Conservation (phyloP, 2,888 invertebrate genomes). For the Nasonia oneida region DNA sequence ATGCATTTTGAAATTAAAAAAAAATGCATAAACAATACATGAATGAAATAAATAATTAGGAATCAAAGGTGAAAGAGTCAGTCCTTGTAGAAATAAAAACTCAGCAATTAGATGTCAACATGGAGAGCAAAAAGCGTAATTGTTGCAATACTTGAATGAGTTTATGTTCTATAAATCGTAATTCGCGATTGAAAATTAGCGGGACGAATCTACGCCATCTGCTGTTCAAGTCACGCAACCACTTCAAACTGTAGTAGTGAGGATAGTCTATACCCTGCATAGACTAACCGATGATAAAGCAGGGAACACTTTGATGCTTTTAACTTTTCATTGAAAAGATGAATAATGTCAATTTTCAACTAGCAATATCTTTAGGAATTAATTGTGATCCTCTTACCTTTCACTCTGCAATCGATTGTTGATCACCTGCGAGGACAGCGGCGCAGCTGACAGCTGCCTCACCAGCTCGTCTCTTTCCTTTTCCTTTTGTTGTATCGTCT, state of each 20-base stretch:
- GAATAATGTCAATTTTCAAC: too few species aligned
- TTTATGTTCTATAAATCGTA: neutral
- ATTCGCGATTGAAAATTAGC: slow-evolving; percentile 24
- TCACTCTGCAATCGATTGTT: slow-evolving; percentile 80
- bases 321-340: too few species aligned
- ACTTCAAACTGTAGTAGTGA: neutral
- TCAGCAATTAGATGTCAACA: too few species aligned
- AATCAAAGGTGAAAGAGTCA: too few species aligned
- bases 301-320: neutral
- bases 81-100: too few species aligned
- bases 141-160: neutral
- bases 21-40: neutral
- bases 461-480: slow-evolving; percentile 81
- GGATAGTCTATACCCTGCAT: neutral
- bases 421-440: slow-evolving; percentile 71
- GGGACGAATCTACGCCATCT: slow-evolving; percentile 37
- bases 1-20: neutral
- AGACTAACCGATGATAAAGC: neutral
- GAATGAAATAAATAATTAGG: neutral
- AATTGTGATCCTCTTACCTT: slow-evolving; percentile 75
- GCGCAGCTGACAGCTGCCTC: slow-evolving; percentile 79
- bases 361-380: too few species aligned
- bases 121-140: too few species aligned
- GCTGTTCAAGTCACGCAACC: neutral
- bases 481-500: slow-evolving; percentile 81